Conservation (phyloP, 1,140 invertebrate species). For the Drosophila ogumai region DNA sequence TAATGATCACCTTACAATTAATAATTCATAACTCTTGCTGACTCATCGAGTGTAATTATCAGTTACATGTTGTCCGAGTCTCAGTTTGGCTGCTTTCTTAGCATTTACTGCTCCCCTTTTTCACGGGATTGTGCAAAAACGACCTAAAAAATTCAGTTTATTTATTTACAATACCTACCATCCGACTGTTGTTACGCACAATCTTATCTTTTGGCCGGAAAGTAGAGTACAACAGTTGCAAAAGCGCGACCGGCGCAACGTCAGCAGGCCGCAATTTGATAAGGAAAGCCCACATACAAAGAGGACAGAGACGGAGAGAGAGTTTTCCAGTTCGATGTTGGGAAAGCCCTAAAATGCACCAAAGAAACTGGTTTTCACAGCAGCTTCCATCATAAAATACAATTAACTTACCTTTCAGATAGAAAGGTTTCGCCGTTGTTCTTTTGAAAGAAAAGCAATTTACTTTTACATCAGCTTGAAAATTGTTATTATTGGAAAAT, state of each 20-base stretch:
- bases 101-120: slow-evolving; percentile 24
- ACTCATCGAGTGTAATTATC: slow-evolving; percentile 37
- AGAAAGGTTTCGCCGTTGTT: slow-evolving; percentile 4
- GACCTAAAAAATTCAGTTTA: slow-evolving; percentile 64
- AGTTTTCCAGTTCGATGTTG: slow-evolving; percentile 17
- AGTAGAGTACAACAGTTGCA: slow-evolving; percentile 56
- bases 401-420: not conserved
- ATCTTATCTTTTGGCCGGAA: slow-evolving; percentile 69
- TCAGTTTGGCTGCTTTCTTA: slow-evolving; percentile 3
- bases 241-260: slow-evolving; percentile 46
- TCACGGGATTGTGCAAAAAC: slow-evolving; percentile 62
- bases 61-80: slow-evolving; percentile 36
- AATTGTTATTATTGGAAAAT: not conserved
- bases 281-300: slow-evolving; percentile 18
- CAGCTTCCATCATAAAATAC: not conserved
- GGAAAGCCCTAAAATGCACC: slow-evolving; percentile 26
- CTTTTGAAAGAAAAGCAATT: not conserved
- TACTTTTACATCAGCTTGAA: not conserved
- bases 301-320: slow-evolving; percentile 2
- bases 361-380: not conserved
- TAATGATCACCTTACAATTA: slow-evolving; percentile 16
- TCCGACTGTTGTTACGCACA: slow-evolving; percentile 38
- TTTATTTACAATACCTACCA: slow-evolving; percentile 64
- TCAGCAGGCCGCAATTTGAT: slow-evolving; percentile 50
- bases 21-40: slow-evolving; percentile 32